Percentiles rank a stretch among this genome's conserved stretches.
Evolutionary conservation across 2,797 vertebrate species (phyloP).

Genomic region (Helarctos malayanus): DNA sequence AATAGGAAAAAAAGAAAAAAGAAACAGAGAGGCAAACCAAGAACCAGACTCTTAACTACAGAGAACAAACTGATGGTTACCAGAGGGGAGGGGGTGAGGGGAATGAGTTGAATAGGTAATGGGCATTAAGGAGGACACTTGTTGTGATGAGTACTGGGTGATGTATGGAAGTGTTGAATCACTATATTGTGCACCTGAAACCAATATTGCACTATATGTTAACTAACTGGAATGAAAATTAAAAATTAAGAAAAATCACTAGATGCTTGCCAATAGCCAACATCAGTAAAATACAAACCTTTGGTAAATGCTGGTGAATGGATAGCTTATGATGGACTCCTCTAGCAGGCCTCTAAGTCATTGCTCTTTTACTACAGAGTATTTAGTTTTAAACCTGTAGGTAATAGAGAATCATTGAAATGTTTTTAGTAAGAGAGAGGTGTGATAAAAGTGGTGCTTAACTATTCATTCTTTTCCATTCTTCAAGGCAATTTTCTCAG

Average conservation of each 20-base stretch:
- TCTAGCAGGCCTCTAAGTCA: background rate
- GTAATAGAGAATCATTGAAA: constrained; percentile 46
- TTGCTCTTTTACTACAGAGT: constrained; percentile 4
- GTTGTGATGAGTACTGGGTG: background rate
- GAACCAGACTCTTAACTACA: background rate
- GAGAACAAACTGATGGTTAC: background rate
- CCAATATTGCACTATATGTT: background rate
- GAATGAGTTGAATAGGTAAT: background rate
- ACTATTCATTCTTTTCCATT: constrained; percentile 51
- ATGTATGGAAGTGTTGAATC: background rate
- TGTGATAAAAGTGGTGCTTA: constrained; percentile 28
- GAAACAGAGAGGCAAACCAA: background rate
- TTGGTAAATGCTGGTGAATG: background rate
- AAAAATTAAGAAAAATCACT: background rate
- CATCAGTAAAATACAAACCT: background rate
- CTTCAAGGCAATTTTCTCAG: constrained; percentile 55
- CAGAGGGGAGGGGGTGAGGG: background rate
- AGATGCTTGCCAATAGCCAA: background rate
- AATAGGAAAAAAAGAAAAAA: background rate
- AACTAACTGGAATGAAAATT: background rate
- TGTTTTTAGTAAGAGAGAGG: constrained; percentile 24
- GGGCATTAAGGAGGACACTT: background rate
- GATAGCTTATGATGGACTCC: background rate
- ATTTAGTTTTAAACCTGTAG: constrained; percentile 58
- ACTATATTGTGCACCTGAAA: background rate